Conservation (phyloP, 2,888 invertebrate genomes). For the Alviniconcha strummeri region DNA sequence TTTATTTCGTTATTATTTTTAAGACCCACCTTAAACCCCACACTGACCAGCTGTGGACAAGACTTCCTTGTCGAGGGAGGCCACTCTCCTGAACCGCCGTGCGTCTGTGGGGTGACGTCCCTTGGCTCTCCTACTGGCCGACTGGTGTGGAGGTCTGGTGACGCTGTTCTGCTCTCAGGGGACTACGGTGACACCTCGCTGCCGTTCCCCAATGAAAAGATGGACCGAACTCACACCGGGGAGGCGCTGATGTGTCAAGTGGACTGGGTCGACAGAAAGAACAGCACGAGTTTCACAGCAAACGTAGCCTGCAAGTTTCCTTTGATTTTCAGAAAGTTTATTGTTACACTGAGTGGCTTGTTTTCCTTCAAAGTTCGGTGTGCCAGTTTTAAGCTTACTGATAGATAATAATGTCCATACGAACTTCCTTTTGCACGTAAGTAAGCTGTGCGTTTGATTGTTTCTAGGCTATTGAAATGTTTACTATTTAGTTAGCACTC, state of each 20-base stretch:
- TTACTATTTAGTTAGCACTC: too few species aligned
- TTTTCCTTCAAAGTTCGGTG: too few species aligned
- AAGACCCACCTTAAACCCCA: too few species aligned
- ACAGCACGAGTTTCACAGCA: neutral
- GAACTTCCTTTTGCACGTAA: too few species aligned
- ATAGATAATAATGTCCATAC: too few species aligned
- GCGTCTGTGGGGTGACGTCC: neutral
- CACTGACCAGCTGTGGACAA: too few species aligned
- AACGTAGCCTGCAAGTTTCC: conserved; percentile 13
- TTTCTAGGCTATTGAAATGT: too few species aligned
- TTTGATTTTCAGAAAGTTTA: neutral
- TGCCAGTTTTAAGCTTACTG: too few species aligned
- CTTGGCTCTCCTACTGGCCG: conserved; percentile 17
- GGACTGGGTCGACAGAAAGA: conserved; percentile 15
- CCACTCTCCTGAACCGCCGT: neutral
- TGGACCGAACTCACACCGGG: neutral
- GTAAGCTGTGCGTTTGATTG: too few species aligned
- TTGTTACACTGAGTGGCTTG: too few species aligned
- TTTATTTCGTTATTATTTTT: too few species aligned
- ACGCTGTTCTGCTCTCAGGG: neutral
- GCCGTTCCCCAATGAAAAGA: neutral
- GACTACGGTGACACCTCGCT: neutral
- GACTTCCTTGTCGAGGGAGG: too few species aligned
- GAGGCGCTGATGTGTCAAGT: neutral
- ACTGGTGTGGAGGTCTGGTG: conserved; percentile 14